A percentile compares a stretch with the other conserved stretches of the same genome.
Conservation (phyloP, 2,797 vertebrate species). For the Acanthurus lineatus region DNA sequence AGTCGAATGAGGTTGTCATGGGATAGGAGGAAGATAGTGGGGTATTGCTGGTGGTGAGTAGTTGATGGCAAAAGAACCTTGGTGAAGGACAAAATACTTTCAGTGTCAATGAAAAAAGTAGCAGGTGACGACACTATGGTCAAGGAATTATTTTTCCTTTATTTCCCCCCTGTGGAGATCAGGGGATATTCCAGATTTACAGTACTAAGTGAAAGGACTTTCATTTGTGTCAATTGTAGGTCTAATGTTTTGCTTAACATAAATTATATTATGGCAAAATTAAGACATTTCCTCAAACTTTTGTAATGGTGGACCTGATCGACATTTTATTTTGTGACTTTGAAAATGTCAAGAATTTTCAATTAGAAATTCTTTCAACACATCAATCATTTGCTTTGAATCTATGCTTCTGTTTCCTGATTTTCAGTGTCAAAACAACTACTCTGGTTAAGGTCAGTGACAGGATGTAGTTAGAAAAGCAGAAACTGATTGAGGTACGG, state of each 20-base stretch:
- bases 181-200: background rate
- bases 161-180: conserved; percentile 1
- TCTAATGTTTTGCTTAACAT: background rate
- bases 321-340: background rate
- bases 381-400: background rate
- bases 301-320: background rate
- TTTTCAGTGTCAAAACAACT: background rate
- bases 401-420: background rate
- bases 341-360: background rate
- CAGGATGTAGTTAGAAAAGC: too few relatives aligned
- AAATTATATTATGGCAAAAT: too few relatives aligned
- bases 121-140: conserved; percentile 36
- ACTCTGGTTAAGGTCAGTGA: background rate
- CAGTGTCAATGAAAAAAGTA: conserved; percentile 36
- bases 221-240: background rate
- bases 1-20: background rate
- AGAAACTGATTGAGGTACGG: too few relatives aligned
- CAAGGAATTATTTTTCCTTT: conserved; percentile 15
- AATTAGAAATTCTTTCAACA: too few relatives aligned
- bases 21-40: background rate
- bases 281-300: too few relatives aligned
- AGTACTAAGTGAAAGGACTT: background rate
- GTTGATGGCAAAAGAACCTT: too few relatives aligned
- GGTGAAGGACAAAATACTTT: conserved; percentile 42
- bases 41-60: background rate